phyloP scores from a whole-genome alignment of 2,113 vertebrate genomes.

The Melanostigma gelatinosum region DNA sequence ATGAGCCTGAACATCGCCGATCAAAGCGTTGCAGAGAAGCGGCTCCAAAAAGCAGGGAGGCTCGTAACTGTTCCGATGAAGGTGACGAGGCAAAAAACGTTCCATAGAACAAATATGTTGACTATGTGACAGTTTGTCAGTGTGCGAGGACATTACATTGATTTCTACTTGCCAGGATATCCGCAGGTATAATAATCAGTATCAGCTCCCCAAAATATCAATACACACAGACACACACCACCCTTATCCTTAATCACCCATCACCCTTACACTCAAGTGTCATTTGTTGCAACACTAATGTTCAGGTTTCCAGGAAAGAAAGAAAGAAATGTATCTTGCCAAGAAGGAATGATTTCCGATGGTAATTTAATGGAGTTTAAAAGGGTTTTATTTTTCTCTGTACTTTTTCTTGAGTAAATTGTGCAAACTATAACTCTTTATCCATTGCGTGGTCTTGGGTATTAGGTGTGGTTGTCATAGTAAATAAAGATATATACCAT shows the following conservation, averaged over 20 bases:
- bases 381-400: slow-evolving; percentile 65
- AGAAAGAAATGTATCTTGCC: slow-evolving; percentile 45
- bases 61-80: slow-evolving; percentile 19
- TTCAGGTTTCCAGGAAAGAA: slow-evolving; percentile 64
- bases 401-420: slow-evolving; percentile 74
- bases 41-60: background rate
- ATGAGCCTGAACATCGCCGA: slow-evolving; percentile 18
- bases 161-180: background rate
- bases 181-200: background rate
- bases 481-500: slow-evolving; percentile 79
- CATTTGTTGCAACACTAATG: slow-evolving; percentile 68
- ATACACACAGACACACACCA: slow-evolving; percentile 14
- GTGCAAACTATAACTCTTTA: slow-evolving; percentile 78
- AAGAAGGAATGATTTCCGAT: slow-evolving; percentile 68
- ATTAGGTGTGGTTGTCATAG: slow-evolving; percentile 81
- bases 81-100: slow-evolving; percentile 39
- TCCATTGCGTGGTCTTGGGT: slow-evolving; percentile 75
- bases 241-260: slow-evolving; percentile 59
- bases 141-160: background rate
- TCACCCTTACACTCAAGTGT: slow-evolving; percentile 54
- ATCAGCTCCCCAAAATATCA: slow-evolving; percentile 34
- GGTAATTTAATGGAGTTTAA: slow-evolving; percentile 67
- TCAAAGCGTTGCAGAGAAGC: slow-evolving; percentile 7
- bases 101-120: slow-evolving; percentile 36
- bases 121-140: background rate